Base-by-base conservation (phyloP, 2,113 vertebrate genomes). In the Hippopotamus amphibius region DNA sequence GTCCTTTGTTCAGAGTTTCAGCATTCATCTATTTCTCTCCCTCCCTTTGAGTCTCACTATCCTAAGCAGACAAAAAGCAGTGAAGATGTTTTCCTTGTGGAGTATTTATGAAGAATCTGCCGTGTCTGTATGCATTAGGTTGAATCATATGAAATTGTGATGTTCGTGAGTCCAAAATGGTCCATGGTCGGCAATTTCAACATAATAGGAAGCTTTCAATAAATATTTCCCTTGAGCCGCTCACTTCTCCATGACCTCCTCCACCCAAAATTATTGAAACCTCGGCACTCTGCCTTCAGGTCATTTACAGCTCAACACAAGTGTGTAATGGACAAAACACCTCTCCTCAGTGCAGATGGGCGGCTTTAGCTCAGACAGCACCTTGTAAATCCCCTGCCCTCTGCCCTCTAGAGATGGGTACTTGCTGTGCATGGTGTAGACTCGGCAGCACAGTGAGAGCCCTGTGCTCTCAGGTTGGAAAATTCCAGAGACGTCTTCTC, bases 271-370 rank as follows among this genome's bases (percentile, higher is more conserved):
- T 61, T 26, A 85, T 46, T 41, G 82, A 80, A 93, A 90, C 50
- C 46, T 71, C 53, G 33, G 65, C 71, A 46, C 37, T 17, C 46
- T n/a, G 48, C 79, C 83, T 93, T 97, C 50, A 61, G 90, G 93
- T 94, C 85, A 97, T 94, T 97, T 96, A 96, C 85, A 97, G 89
- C 55, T 98, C 84, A 19, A 17, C 93, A 21, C 90, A 93, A 90
- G 71, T 87, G 95, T 96, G 57, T 90, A 76, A 92, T 83, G 61
- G 88, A 93, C 61, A 79, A 96, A 97, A 88, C 71, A 93, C 76
- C 79, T 83, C 95, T 77, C 81, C 92, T 48, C 69, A 65, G 86
- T 97, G 79, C 92, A 93, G 76, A 88, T 92, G 80, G 95, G 84
- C 68, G 21, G 94, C 50, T 28, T 48, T 26, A 46, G 41, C 88